Percentiles rank a stretch among this genome's conserved stretches.
Conservation (phyloP, 2,113 vertebrate species). For the Pluvianellus socialis region DNA sequence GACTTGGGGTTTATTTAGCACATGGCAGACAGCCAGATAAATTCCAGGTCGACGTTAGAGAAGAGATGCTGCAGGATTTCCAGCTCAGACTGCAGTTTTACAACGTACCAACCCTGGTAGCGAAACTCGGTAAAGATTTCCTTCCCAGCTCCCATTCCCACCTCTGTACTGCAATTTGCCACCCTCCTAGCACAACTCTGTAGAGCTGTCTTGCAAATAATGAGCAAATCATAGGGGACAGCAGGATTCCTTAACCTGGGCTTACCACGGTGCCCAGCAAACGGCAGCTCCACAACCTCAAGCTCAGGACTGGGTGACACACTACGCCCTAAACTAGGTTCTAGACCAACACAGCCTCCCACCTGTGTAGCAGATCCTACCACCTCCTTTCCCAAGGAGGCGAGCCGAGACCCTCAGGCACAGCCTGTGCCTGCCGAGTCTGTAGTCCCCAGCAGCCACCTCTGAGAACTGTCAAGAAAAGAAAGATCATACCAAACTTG, state of each 20-base stretch:
- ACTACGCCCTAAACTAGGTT: not conserved
- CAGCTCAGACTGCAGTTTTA: slow-evolving; percentile 21
- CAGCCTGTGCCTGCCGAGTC: not conserved
- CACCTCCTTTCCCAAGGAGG: not conserved
- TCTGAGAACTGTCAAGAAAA: not conserved
- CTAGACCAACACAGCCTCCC: not conserved
- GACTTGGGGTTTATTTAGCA: slow-evolving; percentile 64
- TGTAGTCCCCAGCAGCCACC: not conserved
- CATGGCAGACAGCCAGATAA: slow-evolving; percentile 57
- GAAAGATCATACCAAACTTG: not conserved
- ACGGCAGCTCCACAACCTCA: not conserved
- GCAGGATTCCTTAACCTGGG: not conserved
- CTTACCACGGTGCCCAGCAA: not conserved
- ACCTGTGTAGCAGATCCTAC: not conserved
- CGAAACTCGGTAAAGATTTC: not conserved
- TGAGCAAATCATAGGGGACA: fast-evolving
- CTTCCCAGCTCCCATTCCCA: not conserved
- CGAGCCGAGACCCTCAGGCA: not conserved
- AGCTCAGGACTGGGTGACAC: not conserved
- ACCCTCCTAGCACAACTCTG: not conserved
- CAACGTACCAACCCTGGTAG: not conserved
- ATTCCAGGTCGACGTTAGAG: slow-evolving; percentile 46
- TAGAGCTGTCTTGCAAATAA: not conserved
- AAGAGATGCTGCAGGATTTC: slow-evolving; percentile 46
- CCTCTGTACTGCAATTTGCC: not conserved